Percentiles rank a stretch among this genome's conserved stretches.
Evolutionary conservation across 2,888 invertebrate genomes (phyloP).

Genomic region (Hofmannophila pseudospretella): DNA sequence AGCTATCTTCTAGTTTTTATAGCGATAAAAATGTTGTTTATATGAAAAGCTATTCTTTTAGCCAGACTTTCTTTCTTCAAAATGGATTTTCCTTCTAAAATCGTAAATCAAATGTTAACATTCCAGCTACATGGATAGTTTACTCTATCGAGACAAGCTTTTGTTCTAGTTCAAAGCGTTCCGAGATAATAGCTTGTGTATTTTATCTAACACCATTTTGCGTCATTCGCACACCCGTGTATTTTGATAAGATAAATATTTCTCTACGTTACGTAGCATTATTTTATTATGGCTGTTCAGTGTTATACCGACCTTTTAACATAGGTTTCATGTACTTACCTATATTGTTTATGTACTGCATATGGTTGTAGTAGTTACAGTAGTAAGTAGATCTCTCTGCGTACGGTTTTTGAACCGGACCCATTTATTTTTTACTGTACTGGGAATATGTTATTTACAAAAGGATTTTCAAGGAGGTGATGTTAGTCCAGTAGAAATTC

Average conservation of each 20-base stretch:
- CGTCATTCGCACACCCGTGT: constrained; percentile 31
- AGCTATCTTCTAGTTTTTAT: no score
- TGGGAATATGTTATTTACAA: no score
- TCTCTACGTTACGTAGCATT: constrained; percentile 11
- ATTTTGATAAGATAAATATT: constrained; percentile 31
- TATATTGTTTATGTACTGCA: no score
- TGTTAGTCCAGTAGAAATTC: no score
- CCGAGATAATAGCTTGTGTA: constrained; percentile 26
- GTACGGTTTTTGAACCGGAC: no score
- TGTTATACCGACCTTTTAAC: not conserved
- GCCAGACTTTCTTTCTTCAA: not conserved
- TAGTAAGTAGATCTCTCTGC: no score
- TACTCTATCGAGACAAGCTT: constrained; percentile 20
- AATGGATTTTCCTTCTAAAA: not conserved
- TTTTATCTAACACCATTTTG: constrained; percentile 27
- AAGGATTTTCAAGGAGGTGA: no score
- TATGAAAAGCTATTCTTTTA: no score
- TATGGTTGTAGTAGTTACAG: no score
- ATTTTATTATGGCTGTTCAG: constrained; percentile 15
- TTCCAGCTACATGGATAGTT: constrained; percentile 17
- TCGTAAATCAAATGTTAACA: constrained; percentile 28
- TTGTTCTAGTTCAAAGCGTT: constrained; percentile 37
- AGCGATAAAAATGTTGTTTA: no score
- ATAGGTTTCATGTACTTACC: no score
- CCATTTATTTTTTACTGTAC: no score